Evolutionary conservation across 2,113 vertebrate genomes (phyloP).

Genomic region (Cyanistes caeruleus): DNA sequence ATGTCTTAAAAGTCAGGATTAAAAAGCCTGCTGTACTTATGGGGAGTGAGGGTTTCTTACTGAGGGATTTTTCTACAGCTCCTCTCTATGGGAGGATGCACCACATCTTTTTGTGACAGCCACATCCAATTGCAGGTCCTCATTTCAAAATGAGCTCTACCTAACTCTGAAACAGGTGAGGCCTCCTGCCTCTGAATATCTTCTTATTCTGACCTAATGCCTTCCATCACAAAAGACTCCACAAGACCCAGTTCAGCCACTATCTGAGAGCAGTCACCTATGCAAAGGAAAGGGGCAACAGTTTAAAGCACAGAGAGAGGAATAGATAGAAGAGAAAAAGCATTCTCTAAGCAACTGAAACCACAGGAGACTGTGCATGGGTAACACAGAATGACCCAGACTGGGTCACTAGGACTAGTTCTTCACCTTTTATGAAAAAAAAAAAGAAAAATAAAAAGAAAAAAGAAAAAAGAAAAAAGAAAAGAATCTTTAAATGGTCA

Average conservation of each 20-base stretch:
- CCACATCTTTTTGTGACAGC: not conserved
- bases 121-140: not conserved
- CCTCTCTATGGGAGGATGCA: not conserved
- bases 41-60: not conserved
- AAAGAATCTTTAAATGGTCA: not conserved
- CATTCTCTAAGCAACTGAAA: slow-evolving; percentile 17
- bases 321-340: slow-evolving; percentile 14
- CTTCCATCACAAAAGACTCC: slow-evolving; percentile 5
- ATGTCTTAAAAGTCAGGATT: not conserved
- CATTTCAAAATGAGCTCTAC: not conserved
- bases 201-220: slow-evolving; percentile 14
- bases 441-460: not conserved
- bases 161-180: not conserved
- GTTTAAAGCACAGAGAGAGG: not conserved
- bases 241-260: not conserved
- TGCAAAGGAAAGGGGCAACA: not conserved
- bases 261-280: not conserved
- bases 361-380: not conserved
- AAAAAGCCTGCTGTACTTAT: not conserved
- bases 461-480: no score
- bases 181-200: not conserved
- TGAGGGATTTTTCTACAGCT: not conserved
- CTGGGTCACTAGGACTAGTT: slow-evolving; percentile 9
- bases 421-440: not conserved
- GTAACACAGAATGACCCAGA: slow-evolving; percentile 4